A percentile compares a stretch with the other conserved stretches of the same genome.
Conservation (phyloP, 2,113 vertebrate species). For the Orycteropus afer region DNA sequence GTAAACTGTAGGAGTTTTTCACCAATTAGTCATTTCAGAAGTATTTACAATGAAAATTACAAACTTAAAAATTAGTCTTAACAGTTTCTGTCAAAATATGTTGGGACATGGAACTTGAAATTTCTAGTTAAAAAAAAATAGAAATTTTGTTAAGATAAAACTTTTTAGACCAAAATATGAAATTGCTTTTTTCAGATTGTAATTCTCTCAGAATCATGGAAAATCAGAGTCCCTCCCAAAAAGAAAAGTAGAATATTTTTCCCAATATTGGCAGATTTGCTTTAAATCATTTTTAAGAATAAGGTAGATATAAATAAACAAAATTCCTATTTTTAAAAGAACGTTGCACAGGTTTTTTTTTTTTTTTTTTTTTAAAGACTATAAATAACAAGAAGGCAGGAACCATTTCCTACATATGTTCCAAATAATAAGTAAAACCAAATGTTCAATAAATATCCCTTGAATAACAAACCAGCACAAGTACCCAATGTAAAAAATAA, state of each 20-base stretch:
- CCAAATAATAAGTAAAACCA: neutral
- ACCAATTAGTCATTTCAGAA: neutral
- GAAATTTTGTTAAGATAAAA: neutral
- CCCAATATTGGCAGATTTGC: neutral
- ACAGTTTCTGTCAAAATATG: neutral
- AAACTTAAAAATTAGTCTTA: neutral
- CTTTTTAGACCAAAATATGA: conserved; percentile 18
- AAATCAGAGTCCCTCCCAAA: neutral
- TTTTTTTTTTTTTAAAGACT: neutral
- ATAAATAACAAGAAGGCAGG: neutral
- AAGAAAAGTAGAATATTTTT: neutral
- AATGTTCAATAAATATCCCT: neutral
- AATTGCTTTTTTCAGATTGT: neutral
- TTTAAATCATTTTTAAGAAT: conserved; percentile 11
- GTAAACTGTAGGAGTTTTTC: neutral
- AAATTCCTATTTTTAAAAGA: neutral
- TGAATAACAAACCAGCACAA: neutral
- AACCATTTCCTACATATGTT: neutral
- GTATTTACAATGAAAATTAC: neutral
- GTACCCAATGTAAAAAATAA: neutral
- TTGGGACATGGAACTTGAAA: neutral
- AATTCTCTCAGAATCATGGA: neutral
- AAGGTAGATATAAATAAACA: neutral
- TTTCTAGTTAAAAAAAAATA: neutral
- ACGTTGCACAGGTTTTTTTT: neutral